Evolutionary conservation across 1,140 invertebrate species (phyloP), one percentile per base, ranked within the genome.

Genomic region (Drosophila mayri): DNA sequence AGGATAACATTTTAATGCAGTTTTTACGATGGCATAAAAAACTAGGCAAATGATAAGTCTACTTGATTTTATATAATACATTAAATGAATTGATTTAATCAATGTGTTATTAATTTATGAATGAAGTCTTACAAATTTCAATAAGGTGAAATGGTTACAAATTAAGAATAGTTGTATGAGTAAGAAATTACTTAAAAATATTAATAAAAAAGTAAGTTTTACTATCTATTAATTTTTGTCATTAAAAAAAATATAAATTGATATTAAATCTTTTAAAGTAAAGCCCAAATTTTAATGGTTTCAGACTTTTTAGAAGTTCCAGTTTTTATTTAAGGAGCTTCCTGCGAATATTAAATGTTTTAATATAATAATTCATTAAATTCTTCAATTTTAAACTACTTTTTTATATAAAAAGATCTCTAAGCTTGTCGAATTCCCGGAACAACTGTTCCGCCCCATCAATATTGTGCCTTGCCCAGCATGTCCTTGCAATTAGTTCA

Each of bases 401-500:
- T 52, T 18, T 8, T 12, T 20, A 8, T 9, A 52, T 6, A 54
- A 52, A 35, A 35, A 16, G 18, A 16, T 11, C 20, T 2, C 32
- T 37, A 11, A 2, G 14, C 32, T 54, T 38, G 8, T 38, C 35
- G 5, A 55, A 37, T 55, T 55, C 5, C 50, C 35, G 14, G 4
- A 37, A 8, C 8, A 38, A 28, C 9, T 25, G 20, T 25, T 30
- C 20, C 20, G 50, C 43, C 43, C 43, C 68, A 72, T 72, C 41
- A 58, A 71, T 41, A 59, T 18, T 3, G 20, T 41, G 3, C 50
- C 25, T 38, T 9, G 7, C 16, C 55, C 32, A 30, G 12, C n/a
- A 28, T 35, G 8, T 58, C 66, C 41, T 40, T 58, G 32, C 47
- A 25, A 47, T 47, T 70, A 55, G 41, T 4, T 47, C 14, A 4